These are phyloP conservation scores for Ictidomys tridecemlineatus DNA, from an alignment of 2,113 vertebrate species.

Conservation along the genomic window DNA sequence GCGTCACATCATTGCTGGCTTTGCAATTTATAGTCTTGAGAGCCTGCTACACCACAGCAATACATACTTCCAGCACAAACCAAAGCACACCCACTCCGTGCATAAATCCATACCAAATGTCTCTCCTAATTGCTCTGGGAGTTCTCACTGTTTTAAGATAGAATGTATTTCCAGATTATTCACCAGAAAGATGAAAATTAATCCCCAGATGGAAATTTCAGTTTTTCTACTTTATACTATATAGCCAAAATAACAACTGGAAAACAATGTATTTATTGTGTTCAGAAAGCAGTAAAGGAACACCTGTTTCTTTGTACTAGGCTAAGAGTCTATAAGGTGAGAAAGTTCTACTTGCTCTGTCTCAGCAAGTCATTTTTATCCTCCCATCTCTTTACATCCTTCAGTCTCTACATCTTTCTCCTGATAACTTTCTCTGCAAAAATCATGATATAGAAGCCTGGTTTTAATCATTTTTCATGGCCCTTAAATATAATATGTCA, in stretches of 20 bases:
- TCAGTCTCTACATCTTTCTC: background rate
- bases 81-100: background rate
- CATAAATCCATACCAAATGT: background rate
- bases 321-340: background rate
- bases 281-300: fast-evolving
- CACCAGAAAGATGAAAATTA: background rate
- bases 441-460: fast-evolving
- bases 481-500: background rate
- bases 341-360: fast-evolving
- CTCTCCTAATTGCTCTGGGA: background rate
- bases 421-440: background rate
- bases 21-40: background rate
- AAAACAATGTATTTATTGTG: background rate
- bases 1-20: background rate
- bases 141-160: background rate
- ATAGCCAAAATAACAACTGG: background rate
- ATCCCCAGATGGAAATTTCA: background rate
- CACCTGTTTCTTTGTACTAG: background rate
- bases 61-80: background rate
- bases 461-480: background rate
- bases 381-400: background rate
- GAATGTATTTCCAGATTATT: background rate
- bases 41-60: background rate
- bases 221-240: background rate
- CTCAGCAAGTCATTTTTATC: background rate